Evolutionary conservation across 2,888 invertebrate species (phyloP), one percentile per base, ranked within the genome.

Genomic region (Ectobius pallidus): DNA sequence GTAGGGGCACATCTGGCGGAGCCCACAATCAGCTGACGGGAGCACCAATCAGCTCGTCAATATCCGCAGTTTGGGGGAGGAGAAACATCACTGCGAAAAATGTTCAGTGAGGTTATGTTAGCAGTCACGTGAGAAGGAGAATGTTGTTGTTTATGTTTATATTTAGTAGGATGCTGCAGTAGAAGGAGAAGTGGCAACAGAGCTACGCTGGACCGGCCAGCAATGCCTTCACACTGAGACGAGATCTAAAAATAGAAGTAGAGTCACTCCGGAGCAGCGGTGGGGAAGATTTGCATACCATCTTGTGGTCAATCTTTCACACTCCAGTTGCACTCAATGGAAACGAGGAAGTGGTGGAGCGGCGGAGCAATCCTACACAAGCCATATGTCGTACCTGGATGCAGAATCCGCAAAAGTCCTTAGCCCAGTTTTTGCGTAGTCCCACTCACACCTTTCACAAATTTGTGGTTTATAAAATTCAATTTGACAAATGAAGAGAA

Each of bases 171-270:
- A 9, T 58, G 30, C n/a, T 30, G n/a, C 44, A 18, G 14, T n/a
- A n/a, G n/a, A n/a, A n/a, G 6, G n/a, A 22, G 39, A 70, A 34
- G 34, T 71, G 71, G 65, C 71, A 71, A 71, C 71, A 65, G 7
- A 22, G 70, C 58, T n/a, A n/a, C n/a, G 39, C 58, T 39, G 55
- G 25, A 46, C 58, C 63, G 69, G 44, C 69, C 20, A 46, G 68
- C 73, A 69, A 69, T 74, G 34, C 71, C 74, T 68, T 61, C 72
- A 62, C 70, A 46, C 72, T 74, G 74, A 74, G 72, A 74, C 70
- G 74, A 74, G 63, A 67, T 55, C 72, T 73, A 73, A 70, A 70
- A 67, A 73, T 74, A 74, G 70, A 42, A 7, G 18, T 25, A 34
- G 74, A 73, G 73, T 73, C 73, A 73, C 34, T 55, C 39, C n/a